Percentiles rank a stretch among this genome's conserved stretches.
phyloP scores from a whole-genome alignment of 2,888 invertebrate species.

The Melanotus villosus region DNA sequence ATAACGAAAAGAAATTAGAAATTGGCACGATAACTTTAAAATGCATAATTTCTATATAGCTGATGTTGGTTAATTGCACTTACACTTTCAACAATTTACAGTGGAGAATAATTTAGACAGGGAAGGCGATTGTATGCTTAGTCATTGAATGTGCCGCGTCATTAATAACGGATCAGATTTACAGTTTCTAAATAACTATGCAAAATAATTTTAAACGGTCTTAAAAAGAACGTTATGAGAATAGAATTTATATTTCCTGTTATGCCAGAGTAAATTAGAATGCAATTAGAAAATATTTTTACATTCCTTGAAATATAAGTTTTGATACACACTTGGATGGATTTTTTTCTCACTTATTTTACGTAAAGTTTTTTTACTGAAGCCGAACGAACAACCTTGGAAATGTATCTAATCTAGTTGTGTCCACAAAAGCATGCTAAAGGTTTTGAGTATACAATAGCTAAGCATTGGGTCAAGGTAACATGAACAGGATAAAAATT shows the following conservation, averaged over 20 bases:
- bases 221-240: neutral
- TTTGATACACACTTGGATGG: no score
- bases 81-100: slow-evolving; percentile 1
- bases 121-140: neutral
- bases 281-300: no score
- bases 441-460: no score
- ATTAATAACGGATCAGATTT: neutral
- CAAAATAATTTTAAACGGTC: neutral
- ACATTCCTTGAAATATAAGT: no score
- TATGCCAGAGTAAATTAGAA: no score
- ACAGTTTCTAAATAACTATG: neutral
- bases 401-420: no score
- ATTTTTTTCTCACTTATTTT: no score
- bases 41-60: neutral
- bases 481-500: no score
- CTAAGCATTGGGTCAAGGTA: no score
- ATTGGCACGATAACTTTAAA: neutral
- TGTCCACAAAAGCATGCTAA: no score
- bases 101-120: neutral
- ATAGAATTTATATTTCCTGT: neutral
- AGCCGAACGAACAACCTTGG: no score
- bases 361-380: no score
- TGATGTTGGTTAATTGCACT: neutral
- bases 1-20: slow-evolving; percentile 11
- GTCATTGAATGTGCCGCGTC: neutral